phyloP scores from a whole-genome alignment of 2,888 invertebrate genomes.

The Allygus modestus region DNA sequence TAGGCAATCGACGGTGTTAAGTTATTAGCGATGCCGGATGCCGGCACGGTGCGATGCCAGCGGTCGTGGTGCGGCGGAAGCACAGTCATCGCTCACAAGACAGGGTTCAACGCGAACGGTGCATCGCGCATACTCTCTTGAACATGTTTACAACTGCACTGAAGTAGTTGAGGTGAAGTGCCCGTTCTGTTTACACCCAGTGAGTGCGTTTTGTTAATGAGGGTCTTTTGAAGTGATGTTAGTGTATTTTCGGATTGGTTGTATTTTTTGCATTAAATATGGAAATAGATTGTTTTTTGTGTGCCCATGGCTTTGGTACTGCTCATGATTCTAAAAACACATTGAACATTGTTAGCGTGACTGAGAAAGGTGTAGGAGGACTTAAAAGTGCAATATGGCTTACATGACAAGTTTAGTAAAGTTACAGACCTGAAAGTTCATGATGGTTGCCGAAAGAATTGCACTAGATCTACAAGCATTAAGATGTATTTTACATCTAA shows the following conservation, averaged over 20 bases:
- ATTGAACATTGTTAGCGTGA: constrained; percentile 38
- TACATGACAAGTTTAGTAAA: constrained; percentile 37
- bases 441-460: constrained; percentile 43
- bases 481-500: constrained; percentile 34
- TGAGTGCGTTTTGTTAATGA: constrained; percentile 24
- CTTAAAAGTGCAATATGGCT: constrained; percentile 37
- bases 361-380: constrained; percentile 40
- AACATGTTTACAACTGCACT: constrained; percentile 25
- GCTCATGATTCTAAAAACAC: constrained; percentile 36
- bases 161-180: constrained; percentile 18
- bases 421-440: constrained; percentile 41
- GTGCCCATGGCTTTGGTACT: constrained; percentile 36
- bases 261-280: constrained; percentile 28
- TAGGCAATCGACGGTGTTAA: constrained; percentile 16
- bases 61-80: constrained; percentile 38
- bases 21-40: constrained; percentile 19
- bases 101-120: constrained; percentile 15
- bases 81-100: constrained; percentile 15
- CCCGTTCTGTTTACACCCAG: constrained; percentile 47
- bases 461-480: constrained; percentile 33
- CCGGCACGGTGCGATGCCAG: constrained; percentile 40
- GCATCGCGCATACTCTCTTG: constrained; percentile 26
- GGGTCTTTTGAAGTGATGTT: constrained; percentile 36
- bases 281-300: constrained; percentile 27
- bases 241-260: constrained; percentile 31